phyloP scores from a whole-genome alignment of 2,797 vertebrate species.

The Threskiornis aethiopicus region DNA sequence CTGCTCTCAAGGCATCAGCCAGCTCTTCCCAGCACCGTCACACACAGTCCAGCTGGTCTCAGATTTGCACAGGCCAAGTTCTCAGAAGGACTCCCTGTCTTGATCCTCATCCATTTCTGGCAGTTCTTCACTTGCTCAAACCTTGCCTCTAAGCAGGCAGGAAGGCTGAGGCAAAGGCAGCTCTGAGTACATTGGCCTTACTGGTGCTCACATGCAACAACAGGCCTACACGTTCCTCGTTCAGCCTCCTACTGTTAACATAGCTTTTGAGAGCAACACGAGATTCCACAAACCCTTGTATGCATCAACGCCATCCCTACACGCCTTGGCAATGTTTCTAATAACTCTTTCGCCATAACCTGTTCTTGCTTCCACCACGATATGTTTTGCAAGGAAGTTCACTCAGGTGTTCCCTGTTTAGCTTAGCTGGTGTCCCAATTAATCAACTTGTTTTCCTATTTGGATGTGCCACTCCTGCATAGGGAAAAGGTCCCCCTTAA shows the following conservation, averaged over 20 bases:
- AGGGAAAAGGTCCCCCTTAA: neutral
- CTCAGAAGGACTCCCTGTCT: neutral
- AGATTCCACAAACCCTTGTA: neutral
- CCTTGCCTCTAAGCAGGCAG: neutral
- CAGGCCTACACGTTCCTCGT: neutral
- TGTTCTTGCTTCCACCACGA: neutral
- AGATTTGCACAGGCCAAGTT: neutral
- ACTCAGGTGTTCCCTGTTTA: neutral
- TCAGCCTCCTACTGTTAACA: neutral
- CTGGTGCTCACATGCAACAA: neutral
- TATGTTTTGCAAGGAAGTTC: neutral
- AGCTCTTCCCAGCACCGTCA: neutral
- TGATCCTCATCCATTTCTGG: neutral
- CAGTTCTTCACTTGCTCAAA: neutral
- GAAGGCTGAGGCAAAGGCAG: neutral
- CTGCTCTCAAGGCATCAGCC: neutral
- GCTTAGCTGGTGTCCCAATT: neutral
- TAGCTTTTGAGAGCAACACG: neutral
- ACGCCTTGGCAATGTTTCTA: neutral
- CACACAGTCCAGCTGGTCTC: neutral
- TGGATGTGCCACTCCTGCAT: neutral
- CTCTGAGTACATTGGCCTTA: neutral
- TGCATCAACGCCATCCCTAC: neutral
- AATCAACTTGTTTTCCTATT: neutral
- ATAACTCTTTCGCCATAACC: neutral